Conservation (phyloP, 2,797 vertebrate species). For the Pantherophis alleghaniensis region DNA sequence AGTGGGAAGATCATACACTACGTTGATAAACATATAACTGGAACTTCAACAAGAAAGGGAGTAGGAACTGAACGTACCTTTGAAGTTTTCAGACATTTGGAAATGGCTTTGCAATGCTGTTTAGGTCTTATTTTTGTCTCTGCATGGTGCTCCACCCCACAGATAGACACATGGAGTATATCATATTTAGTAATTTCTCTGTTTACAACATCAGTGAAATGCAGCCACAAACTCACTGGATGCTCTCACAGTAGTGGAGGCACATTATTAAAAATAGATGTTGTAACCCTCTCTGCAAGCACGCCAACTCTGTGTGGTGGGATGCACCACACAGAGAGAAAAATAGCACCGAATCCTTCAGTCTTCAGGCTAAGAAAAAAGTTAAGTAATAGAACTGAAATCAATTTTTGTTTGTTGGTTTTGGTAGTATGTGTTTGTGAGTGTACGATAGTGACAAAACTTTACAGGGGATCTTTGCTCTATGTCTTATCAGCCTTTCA, state of each 20-base stretch:
- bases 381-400: conserved; percentile 7
- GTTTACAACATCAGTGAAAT: conserved; percentile 10
- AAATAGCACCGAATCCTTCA: conserved; percentile 7
- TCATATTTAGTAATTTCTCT: conserved; percentile 7
- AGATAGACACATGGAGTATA: not conserved
- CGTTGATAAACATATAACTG: not conserved
- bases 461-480: not conserved
- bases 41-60: not conserved
- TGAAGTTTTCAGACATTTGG: not conserved
- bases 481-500: not conserved
- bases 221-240: not conserved
- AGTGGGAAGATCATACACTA: not conserved
- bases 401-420: not conserved
- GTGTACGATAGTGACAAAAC: not conserved
- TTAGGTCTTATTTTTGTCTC: not conserved
- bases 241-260: conserved; percentile 11
- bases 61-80: not conserved
- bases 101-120: not conserved
- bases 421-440: not conserved
- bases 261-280: conserved; percentile 24
- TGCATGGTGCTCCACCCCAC: not conserved
- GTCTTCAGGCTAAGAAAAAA: not conserved
- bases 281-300: conserved; percentile 7
- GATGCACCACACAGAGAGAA: conserved; percentile 8
- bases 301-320: not conserved